Conservation (phyloP, 2,888 invertebrate species). For the Drosophila helvetica region DNA sequence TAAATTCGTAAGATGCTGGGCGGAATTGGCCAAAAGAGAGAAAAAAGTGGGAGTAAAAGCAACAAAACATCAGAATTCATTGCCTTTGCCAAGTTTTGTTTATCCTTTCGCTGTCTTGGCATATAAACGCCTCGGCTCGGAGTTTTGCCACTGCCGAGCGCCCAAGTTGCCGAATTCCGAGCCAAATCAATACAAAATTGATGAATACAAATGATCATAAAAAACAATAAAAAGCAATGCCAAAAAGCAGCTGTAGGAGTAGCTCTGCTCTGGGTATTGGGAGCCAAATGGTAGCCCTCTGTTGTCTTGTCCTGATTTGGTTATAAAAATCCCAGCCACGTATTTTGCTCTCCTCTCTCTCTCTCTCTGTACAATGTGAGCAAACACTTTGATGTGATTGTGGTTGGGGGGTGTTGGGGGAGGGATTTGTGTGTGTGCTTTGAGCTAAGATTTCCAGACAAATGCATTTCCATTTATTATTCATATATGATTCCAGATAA, state of each 20-base stretch:
- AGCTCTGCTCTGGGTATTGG: slow-evolving; percentile 2
- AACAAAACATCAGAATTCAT: slow-evolving; percentile 69
- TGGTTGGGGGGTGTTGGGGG: background rate
- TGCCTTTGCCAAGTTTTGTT: slow-evolving; percentile 60
- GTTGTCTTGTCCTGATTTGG: slow-evolving; percentile 69
- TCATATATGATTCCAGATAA: slow-evolving; percentile 53
- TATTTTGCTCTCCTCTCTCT: slow-evolving; percentile 34
- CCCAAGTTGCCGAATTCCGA: background rate
- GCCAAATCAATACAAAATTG: slow-evolving; percentile 75
- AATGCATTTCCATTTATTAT: slow-evolving; percentile 63
- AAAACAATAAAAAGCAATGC: slow-evolving; percentile 78
- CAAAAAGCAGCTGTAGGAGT: slow-evolving; percentile 66
- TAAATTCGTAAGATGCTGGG: slow-evolving; percentile 73
- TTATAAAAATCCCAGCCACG: slow-evolving; percentile 77
- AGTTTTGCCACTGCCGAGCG: background rate
- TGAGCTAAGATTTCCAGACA: slow-evolving; percentile 42
- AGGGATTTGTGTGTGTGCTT: background rate
- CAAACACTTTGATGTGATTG: slow-evolving; percentile 12
- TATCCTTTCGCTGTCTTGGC: slow-evolving; percentile 64
- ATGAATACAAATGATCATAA: slow-evolving; percentile 80
- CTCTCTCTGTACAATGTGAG: slow-evolving; percentile 26
- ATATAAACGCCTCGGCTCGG: slow-evolving; percentile 48
- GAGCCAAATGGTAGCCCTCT: background rate
- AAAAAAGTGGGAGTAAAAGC: slow-evolving; percentile 12
- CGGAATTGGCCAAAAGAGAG: slow-evolving; percentile 51